These are phyloP conservation scores for Pitta sordida DNA, from an alignment of 2,113 vertebrate species.

Conservation along the genomic window DNA sequence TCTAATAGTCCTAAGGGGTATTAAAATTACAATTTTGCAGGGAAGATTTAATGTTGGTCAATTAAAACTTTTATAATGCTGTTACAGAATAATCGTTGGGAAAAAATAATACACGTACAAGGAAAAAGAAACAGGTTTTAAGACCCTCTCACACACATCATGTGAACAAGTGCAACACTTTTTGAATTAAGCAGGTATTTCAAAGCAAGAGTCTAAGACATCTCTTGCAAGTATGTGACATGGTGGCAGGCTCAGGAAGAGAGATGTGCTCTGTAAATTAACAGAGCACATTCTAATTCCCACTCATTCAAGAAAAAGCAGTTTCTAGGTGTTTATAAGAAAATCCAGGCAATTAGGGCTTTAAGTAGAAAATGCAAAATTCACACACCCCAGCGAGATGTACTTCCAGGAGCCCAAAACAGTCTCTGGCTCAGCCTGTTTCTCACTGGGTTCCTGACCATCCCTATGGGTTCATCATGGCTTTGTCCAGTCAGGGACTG, in stretches of 20 bases:
- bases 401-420: background rate
- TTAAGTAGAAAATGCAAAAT: background rate
- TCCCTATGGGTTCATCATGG: fast-evolving
- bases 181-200: background rate
- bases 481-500: background rate
- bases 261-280: background rate
- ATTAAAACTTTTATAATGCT: constrained; percentile 39
- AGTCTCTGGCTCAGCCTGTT: fast-evolving
- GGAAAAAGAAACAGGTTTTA: background rate
- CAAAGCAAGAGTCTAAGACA: background rate
- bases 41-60: background rate
- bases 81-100: background rate
- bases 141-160: background rate
- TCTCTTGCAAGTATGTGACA: background rate
- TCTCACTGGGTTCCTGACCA: fast-evolving
- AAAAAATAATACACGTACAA: background rate
- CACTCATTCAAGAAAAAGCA: background rate
- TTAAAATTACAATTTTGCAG: constrained; percentile 14
- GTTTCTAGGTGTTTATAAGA: background rate
- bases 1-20: background rate
- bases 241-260: background rate
- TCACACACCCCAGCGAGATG: fast-evolving
- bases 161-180: background rate
- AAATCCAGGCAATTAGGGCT: background rate
- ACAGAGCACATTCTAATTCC: background rate